Base-by-base conservation (phyloP, 2,888 invertebrate species). In the Liopterus haemorrhoidalis region DNA sequence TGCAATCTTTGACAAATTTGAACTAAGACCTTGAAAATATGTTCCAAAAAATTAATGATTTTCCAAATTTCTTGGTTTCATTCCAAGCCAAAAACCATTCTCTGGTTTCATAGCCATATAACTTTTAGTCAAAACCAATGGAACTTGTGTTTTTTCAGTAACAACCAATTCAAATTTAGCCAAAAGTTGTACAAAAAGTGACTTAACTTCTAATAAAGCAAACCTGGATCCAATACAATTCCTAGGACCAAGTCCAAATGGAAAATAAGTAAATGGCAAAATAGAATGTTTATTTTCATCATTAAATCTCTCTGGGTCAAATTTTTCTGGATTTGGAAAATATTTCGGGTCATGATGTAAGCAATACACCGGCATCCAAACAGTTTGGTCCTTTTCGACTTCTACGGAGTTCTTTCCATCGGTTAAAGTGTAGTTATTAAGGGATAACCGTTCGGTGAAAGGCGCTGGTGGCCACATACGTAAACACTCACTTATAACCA, bases 401-500 rank as follows among this genome's bases (percentile, higher is more conserved):
- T 37, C 38, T 5, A 25, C 18, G 1, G 31, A 14, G 1, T 18
- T 22, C 32, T 12, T 25, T 64, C 69, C 50, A 53, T 66, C 49
- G 52, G 28, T 28, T 28, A 75, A 53, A n/a, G 66, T 62, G 37
- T 68, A 74, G 0, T 60, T 49, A 35, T 71, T 70, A 0, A 61
- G 59, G 44, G 73, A 73, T 3, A 61, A 52, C 35, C 75, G 63
- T 52, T 75, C 75, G 52, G 70, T 54, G 0, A 70, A 47, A 0
- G 70, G 49, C 1, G 68, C 70, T 1, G 71, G 67, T 0, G 72
- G 62, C 70, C 73, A 73, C 49, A 66, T 70, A 32, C 75, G 64
- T 12, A 72, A 54, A 0, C 70, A 66, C 59, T 75, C 76, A 43
- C 50, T 40, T 46, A 60, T 16, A 1, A 62, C 59, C 53, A 56